These are phyloP conservation scores for Chroicocephalus ridibundus DNA, from an alignment of 2,113 vertebrate genomes.

Conservation along the genomic window DNA sequence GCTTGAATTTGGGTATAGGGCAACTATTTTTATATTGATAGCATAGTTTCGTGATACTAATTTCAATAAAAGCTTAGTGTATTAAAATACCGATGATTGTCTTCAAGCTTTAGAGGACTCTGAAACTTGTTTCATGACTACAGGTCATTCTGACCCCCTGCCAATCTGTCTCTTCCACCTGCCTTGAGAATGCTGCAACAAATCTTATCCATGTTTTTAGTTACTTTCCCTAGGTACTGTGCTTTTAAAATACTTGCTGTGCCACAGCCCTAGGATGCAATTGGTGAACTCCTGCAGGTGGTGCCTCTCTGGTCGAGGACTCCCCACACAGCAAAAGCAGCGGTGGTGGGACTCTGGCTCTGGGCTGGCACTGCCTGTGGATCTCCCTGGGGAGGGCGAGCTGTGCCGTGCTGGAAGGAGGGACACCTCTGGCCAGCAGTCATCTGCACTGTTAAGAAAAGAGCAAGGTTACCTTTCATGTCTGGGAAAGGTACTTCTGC, in stretches of 20 bases:
- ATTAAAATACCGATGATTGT: background rate
- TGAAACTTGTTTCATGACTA: background rate
- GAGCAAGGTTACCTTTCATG: background rate
- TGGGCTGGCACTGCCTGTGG: background rate
- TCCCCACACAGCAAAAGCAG: background rate
- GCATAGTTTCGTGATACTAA: background rate
- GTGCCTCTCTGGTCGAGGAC: fast-evolving
- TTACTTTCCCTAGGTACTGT: background rate
- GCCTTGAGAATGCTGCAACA: background rate
- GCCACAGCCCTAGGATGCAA: background rate
- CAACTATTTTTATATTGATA: background rate
- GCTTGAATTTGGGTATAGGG: background rate
- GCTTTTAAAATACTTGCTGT: background rate
- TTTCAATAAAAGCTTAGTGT: background rate
- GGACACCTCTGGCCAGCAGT: too few relatives aligned
- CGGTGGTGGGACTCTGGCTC: background rate
- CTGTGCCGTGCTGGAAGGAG: background rate
- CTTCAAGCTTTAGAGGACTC: background rate
- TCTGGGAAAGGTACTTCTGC: background rate
- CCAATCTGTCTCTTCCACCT: background rate
- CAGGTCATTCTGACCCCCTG: background rate
- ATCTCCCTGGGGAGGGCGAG: background rate
- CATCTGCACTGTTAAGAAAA: background rate
- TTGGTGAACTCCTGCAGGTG: background rate
- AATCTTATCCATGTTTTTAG: background rate